Evolutionary conservation across 2,113 vertebrate species (phyloP).

Genomic region (Sander lucioperca): DNA sequence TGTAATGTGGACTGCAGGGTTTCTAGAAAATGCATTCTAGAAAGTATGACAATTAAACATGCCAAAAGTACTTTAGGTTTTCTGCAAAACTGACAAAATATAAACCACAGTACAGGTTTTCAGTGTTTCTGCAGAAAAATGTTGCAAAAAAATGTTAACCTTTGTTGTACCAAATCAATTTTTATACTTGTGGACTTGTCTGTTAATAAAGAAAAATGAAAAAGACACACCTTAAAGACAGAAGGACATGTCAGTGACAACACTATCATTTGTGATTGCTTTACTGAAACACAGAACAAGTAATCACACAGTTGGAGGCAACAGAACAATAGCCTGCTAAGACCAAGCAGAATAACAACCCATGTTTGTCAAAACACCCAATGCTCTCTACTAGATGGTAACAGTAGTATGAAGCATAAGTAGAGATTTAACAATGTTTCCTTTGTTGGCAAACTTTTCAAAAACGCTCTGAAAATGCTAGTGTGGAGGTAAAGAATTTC

Average conservation of each 20-base stretch:
- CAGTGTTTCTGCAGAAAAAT: background rate
- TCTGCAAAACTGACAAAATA: background rate
- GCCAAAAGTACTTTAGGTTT: background rate
- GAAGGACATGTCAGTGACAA: background rate
- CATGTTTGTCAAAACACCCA: background rate
- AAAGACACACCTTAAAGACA: background rate
- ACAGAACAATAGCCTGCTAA: background rate
- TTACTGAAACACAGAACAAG: background rate
- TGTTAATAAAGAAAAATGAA: background rate
- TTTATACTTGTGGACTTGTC: background rate
- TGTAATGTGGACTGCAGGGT: background rate
- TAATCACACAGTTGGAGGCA: conserved; percentile 5
- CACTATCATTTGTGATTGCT: background rate
- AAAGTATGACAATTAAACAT: background rate
- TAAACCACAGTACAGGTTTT: background rate
- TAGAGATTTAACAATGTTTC: background rate
- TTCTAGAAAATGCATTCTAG: background rate
- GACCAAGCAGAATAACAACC: background rate
- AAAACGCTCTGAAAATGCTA: background rate
- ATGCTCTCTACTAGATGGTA: background rate
- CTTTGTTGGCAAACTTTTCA: background rate
- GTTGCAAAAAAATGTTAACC: no score
- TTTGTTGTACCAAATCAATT: background rate
- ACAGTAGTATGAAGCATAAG: background rate
- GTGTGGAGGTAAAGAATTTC: background rate